These are phyloP conservation scores for Pseudopleuronectes americanus DNA, from an alignment of 2,797 vertebrate species.

Conservation along the genomic window DNA sequence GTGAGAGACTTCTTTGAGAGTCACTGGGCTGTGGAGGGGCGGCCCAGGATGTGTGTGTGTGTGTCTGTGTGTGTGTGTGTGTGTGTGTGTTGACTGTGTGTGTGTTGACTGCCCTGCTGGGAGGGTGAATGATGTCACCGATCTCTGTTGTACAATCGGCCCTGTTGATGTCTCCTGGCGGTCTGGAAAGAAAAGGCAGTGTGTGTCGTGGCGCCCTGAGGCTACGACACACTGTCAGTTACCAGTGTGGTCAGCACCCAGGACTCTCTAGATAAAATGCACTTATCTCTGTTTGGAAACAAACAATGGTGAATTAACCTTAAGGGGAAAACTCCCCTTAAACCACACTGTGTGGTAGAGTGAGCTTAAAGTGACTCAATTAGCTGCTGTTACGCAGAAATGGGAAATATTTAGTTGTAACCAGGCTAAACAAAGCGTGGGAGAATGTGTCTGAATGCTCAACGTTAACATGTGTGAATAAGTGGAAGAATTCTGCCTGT, in stretches of 20 bases:
- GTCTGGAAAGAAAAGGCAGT: constrained; percentile 52
- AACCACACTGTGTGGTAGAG: constrained; percentile 8
- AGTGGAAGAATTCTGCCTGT: too few relatives aligned
- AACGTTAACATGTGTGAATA: too few relatives aligned
- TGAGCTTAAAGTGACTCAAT: too few relatives aligned
- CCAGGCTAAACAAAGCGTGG: too few relatives aligned
- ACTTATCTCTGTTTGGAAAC: constrained; percentile 46
- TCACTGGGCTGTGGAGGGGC: constrained; percentile 33
- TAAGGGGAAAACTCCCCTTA: constrained; percentile 37
- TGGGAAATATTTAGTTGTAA: too few relatives aligned
- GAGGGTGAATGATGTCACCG: constrained; percentile 73
- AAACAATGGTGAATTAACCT: constrained; percentile 51
- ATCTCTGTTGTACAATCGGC: constrained; percentile 63
- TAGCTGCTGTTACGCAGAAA: too few relatives aligned
- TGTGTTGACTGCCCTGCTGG: constrained; percentile 35
- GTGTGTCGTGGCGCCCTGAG: constrained; percentile 59
- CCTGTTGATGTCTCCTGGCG: constrained; percentile 67
- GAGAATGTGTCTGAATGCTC: too few relatives aligned
- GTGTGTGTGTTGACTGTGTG: background rate
- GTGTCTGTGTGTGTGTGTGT: background rate
- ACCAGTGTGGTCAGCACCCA: constrained; percentile 47
- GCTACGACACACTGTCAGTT: constrained; percentile 52
- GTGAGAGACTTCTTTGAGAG: constrained; percentile 59
- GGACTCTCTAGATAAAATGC: constrained; percentile 42
- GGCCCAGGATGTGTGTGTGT: constrained; percentile 12